Conservation (phyloP, 2,113 vertebrate species). For the Sprattus sprattus region DNA sequence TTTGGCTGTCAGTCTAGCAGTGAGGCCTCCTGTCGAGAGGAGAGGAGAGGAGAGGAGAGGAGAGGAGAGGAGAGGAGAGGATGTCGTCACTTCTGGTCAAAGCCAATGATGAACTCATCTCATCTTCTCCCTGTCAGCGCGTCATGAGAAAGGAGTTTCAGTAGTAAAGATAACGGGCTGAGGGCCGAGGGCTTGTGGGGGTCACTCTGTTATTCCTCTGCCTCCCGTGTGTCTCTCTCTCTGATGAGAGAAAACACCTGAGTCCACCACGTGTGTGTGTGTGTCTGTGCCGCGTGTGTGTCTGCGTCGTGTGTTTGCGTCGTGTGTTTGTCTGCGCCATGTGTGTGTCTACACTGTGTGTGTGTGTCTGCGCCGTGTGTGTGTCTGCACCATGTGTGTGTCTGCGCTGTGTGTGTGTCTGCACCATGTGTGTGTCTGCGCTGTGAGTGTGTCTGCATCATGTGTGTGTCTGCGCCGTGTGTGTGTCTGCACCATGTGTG, state of each 20-base stretch:
- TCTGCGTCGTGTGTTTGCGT: too few relatives aligned
- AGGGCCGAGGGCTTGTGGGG: background rate
- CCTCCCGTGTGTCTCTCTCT: background rate
- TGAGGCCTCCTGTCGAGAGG: background rate
- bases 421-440: too few relatives aligned
- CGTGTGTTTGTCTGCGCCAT: too few relatives aligned
- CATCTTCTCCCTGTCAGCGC: background rate
- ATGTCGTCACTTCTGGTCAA: background rate
- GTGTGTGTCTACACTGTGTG: too few relatives aligned
- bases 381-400: too few relatives aligned
- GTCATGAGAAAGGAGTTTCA: background rate
- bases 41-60: background rate
- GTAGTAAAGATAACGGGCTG: background rate
- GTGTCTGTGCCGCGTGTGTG: too few relatives aligned
- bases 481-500: too few relatives aligned
- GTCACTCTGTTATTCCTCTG: background rate
- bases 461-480: too few relatives aligned
- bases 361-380: too few relatives aligned
- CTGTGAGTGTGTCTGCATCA: too few relatives aligned
- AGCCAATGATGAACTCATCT: slow-evolving; percentile 7
- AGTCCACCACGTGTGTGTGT: background rate
- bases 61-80: background rate
- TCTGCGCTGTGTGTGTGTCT: too few relatives aligned
- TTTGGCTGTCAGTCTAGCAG: background rate
- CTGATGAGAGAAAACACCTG: background rate